Percentiles rank a stretch among this genome's conserved stretches.
phyloP scores from a whole-genome alignment of 1,140 invertebrate species.

The Propsilocerus akamusi region DNA sequence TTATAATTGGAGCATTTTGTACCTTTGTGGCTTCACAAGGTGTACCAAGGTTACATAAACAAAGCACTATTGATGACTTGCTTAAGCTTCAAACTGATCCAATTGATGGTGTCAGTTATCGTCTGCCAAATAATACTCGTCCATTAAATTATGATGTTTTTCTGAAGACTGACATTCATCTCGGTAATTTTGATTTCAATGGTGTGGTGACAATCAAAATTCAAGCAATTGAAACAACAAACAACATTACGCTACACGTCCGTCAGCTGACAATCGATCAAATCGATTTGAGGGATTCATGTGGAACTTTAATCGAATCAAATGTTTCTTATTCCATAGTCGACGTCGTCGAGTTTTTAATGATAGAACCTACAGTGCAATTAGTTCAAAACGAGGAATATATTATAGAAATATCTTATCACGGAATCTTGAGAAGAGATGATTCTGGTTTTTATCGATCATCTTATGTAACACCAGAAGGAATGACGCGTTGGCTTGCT shows the following conservation, averaged over 20 bases:
- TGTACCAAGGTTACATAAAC: too few relatives aligned
- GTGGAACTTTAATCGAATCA: not conserved
- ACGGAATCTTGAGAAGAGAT: not conserved
- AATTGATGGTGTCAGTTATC: conserved; percentile 16
- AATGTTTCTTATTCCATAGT: not conserved
- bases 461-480: not conserved
- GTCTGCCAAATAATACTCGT: conserved; percentile 33
- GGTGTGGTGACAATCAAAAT: conserved; percentile 38
- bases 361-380: not conserved
- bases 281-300: not conserved
- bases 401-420: not conserved
- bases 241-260: conserved; percentile 30
- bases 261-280: conserved; percentile 13
- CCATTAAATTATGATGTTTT: conserved; percentile 44
- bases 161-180: conserved; percentile 36
- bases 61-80: too few relatives aligned
- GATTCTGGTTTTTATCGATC: not conserved
- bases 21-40: too few relatives aligned
- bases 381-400: not conserved
- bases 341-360: not conserved
- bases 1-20: too few relatives aligned
- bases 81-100: too few relatives aligned
- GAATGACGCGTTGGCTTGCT: conserved; percentile 23
- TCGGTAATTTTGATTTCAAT: conserved; percentile 27
- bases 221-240: conserved; percentile 18